Conservation (phyloP, 2,888 invertebrate species). For the Abscondita cerata region DNA sequence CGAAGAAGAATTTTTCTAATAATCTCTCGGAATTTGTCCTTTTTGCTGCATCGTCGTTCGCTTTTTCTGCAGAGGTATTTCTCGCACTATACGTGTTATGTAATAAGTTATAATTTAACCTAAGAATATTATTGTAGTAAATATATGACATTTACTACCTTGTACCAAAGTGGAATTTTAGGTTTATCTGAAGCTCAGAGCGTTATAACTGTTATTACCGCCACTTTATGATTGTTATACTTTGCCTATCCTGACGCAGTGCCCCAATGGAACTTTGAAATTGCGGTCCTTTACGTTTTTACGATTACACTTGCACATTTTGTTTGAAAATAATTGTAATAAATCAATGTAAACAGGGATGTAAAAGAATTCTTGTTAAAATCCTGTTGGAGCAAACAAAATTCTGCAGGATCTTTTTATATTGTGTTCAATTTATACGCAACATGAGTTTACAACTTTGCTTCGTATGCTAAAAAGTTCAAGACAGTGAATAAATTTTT, state of each 20-base stretch:
- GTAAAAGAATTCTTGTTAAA: slow-evolving; percentile 1
- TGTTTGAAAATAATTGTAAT: background rate
- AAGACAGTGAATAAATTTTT: slow-evolving; percentile 12
- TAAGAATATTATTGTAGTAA: slow-evolving; percentile 18
- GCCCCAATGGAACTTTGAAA: slow-evolving; percentile 13
- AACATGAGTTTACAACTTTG: slow-evolving; percentile 8
- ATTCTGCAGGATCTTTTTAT: slow-evolving; percentile 4
- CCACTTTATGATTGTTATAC: slow-evolving; percentile 17
- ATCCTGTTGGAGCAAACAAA: background rate
- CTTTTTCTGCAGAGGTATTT: slow-evolving; percentile 8
- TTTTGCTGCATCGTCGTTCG: background rate
- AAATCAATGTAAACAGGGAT: background rate
- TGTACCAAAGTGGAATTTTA: slow-evolving; percentile 22
- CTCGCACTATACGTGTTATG: slow-evolving; percentile 1
- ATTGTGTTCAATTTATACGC: slow-evolving; percentile 6
- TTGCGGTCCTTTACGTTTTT: slow-evolving; percentile 17
- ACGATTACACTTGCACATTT: slow-evolving; percentile 12
- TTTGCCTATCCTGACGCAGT: slow-evolving; percentile 12
- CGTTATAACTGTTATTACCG: slow-evolving; percentile 21
- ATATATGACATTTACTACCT: slow-evolving; percentile 24
- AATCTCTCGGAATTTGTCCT: slow-evolving; percentile 19
- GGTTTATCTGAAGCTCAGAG: slow-evolving; percentile 9
- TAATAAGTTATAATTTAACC: slow-evolving; percentile 23
- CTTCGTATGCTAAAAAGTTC: slow-evolving; percentile 14
- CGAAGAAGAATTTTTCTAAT: slow-evolving; percentile 21